Conservation (phyloP, 2,888 invertebrate species). For the Magallana nippona region DNA sequence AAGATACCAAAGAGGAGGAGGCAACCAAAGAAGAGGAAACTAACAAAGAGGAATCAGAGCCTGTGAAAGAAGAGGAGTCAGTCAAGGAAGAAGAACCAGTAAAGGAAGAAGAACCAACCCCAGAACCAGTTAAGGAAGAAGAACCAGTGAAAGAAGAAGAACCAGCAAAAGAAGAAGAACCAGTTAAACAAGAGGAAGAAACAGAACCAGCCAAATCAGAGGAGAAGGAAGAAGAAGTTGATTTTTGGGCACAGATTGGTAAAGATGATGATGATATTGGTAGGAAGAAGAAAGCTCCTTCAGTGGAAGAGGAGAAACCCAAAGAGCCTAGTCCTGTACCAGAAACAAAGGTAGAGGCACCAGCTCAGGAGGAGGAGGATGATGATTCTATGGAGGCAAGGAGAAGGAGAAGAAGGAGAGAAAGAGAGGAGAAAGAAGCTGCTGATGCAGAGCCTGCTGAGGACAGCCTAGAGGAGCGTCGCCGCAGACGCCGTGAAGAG, state of each 20-base stretch:
- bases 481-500: slow-evolving; percentile 43
- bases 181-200: slow-evolving; percentile 29
- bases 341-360: slow-evolving; percentile 17
- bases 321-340: slow-evolving; percentile 11
- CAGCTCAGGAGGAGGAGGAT: slow-evolving; percentile 40
- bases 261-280: slow-evolving; percentile 30
- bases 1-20: slow-evolving; percentile 27
- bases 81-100: slow-evolving; percentile 37
- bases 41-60: slow-evolving; percentile 2
- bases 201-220: slow-evolving; percentile 31
- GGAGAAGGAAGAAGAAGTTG: slow-evolving; percentile 36
- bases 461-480: neutral
- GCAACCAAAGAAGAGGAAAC: slow-evolving; percentile 34
- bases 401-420: slow-evolving; percentile 36
- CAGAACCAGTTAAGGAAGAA: slow-evolving; percentile 40
- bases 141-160: slow-evolving; percentile 2
- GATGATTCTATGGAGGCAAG: slow-evolving; percentile 42
- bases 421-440: slow-evolving; percentile 39
- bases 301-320: slow-evolving; percentile 17
- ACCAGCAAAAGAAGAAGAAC: slow-evolving; percentile 30
- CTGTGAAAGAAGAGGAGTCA: slow-evolving; percentile 35
- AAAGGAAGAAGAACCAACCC: neutral
- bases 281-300: slow-evolving; percentile 11
- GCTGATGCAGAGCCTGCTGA: slow-evolving; percentile 39
- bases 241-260: neutral